phyloP scores from a whole-genome alignment of 2,888 invertebrate genomes.

The Spodoptera exigua region DNA sequence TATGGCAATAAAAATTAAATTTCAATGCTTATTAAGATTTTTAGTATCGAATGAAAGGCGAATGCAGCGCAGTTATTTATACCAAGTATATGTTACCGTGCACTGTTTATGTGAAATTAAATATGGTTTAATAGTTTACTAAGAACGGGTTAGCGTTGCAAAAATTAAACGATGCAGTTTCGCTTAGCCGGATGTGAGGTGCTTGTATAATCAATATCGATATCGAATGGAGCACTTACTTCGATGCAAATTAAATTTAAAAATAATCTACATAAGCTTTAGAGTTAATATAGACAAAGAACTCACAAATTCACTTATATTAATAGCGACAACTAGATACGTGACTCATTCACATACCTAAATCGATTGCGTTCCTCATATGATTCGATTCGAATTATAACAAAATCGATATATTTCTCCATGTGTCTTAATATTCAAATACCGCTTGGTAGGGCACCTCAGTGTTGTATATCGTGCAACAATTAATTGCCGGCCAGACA shows the following conservation, averaged over 20 bases:
- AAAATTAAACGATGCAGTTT: conserved; percentile 71
- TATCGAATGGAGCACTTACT: conserved; percentile 26
- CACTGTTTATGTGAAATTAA: conserved; percentile 84
- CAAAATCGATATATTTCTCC: conserved; percentile 48
- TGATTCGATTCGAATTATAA: conserved; percentile 37
- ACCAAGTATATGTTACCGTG: conserved; percentile 80
- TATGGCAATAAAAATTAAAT: conserved; percentile 70
- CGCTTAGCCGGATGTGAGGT: conserved; percentile 50
- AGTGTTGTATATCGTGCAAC: conserved; percentile 81
- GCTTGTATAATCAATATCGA: conserved; percentile 51
- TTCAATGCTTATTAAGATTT: conserved; percentile 64
- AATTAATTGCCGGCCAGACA: conserved; percentile 82
- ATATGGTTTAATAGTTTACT: conserved; percentile 86
- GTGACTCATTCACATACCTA: conserved; percentile 33
- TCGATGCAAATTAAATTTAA: conserved; percentile 15
- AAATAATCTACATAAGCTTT: conserved; percentile 12
- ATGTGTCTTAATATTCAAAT: conserved; percentile 69
- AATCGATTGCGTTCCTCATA: conserved; percentile 46
- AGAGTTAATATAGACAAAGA: background rate
- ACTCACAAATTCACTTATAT: conserved; percentile 1
- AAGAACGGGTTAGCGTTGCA: conserved; percentile 74
- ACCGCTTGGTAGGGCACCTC: conserved; percentile 71
- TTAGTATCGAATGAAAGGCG: conserved; percentile 72
- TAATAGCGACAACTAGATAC: conserved; percentile 16
- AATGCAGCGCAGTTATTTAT: conserved; percentile 73